Evolutionary conservation across 2,797 vertebrate species (phyloP).

Genomic region (Cheirogaleus major): DNA sequence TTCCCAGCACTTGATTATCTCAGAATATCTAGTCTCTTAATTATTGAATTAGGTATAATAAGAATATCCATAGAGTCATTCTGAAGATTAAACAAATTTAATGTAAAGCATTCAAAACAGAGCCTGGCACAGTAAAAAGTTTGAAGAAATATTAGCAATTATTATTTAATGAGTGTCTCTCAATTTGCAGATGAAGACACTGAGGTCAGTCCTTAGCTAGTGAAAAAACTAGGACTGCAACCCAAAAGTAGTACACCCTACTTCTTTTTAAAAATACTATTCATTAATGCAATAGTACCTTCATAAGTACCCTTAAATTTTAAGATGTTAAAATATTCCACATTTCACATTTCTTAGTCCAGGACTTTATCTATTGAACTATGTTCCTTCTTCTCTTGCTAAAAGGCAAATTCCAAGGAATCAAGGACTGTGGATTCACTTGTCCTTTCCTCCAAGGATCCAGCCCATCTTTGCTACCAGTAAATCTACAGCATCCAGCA

Average conservation of each 20-base stretch:
- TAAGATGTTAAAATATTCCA: not conserved
- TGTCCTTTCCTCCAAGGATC: not conserved
- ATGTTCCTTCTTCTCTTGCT: not conserved
- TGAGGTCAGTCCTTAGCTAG: not conserved
- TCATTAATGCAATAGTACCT: not conserved
- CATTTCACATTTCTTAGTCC: not conserved
- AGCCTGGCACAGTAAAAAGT: not conserved
- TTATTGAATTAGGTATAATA: not conserved
- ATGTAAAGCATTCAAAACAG: not conserved
- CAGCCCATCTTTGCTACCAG: not conserved
- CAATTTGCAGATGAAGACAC: not conserved
- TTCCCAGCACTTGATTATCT: not conserved
- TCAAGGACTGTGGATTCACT: not conserved
- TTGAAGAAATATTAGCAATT: slow-evolving; percentile 1
- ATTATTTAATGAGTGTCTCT: not conserved
- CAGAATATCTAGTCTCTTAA: not conserved
- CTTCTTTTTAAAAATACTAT: not conserved
- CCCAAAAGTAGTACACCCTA: not conserved
- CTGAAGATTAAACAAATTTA: not conserved
- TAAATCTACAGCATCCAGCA: not conserved
- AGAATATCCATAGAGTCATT: not conserved
- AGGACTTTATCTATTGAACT: not conserved
- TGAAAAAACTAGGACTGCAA: not conserved
- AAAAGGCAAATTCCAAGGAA: not conserved
- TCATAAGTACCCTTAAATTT: not conserved